Evolutionary conservation across 2,797 vertebrate genomes (phyloP).

Genomic region (Megalops cyprinoides): DNA sequence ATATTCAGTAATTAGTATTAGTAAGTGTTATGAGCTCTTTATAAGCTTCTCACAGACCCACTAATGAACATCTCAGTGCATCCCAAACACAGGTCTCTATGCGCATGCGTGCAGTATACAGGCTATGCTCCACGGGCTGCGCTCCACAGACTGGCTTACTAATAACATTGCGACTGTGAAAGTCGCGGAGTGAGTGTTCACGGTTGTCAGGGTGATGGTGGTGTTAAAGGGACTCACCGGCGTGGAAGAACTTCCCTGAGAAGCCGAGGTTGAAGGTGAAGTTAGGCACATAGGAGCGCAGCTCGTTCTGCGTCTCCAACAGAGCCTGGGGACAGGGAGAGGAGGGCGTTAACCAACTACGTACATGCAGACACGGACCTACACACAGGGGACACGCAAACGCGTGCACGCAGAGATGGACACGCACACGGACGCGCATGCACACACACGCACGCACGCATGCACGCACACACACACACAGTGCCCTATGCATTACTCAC

Average conservation of each 20-base stretch:
- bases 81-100: too few species aligned
- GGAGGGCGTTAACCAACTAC: neutral
- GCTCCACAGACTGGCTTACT: too few species aligned
- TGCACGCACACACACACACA: neutral
- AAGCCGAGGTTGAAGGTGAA: constrained; percentile 86
- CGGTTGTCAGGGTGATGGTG: too few species aligned
- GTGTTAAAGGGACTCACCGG: constrained; percentile 75
- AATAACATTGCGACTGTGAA: too few species aligned
- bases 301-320: constrained; percentile 75
- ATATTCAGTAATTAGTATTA: too few species aligned
- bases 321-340: constrained; percentile 63
- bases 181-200: too few species aligned
- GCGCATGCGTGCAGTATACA: neutral
- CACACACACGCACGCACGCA: neutral
- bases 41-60: too few species aligned
- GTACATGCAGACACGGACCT: neutral
- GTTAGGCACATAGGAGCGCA: constrained; percentile 79
- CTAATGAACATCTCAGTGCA: too few species aligned
- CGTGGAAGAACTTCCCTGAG: constrained; percentile 86
- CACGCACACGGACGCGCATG: neutral
- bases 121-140: neutral
- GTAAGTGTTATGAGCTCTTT: too few species aligned
- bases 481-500: too few species aligned
- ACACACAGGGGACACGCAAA: neutral
- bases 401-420: neutral